A percentile compares a stretch with the other conserved stretches of the same genome.
Evolutionary conservation across 2,888 invertebrate species (phyloP).

Genomic region (Watsonalla binaria): DNA sequence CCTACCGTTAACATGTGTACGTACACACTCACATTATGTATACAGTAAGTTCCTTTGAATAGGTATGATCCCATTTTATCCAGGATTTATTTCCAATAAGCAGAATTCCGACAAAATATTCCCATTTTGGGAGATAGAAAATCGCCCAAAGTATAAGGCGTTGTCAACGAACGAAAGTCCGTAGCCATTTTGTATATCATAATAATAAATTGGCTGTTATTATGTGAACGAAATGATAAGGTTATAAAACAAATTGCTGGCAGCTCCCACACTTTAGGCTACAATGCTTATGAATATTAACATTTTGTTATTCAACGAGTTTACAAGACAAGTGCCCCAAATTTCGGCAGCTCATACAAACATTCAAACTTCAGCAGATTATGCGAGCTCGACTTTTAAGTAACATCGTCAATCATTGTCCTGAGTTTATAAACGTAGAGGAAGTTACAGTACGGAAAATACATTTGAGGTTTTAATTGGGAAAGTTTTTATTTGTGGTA

Average conservation of each 20-base stretch:
- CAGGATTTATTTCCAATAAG: constrained; percentile 66
- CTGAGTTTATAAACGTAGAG: neutral
- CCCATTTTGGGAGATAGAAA: constrained; percentile 48
- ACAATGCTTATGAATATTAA: constrained; percentile 32
- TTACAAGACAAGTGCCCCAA: constrained; percentile 21
- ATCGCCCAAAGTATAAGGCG: constrained; percentile 35
- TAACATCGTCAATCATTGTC: neutral
- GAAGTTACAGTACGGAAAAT: neutral
- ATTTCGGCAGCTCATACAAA: neutral
- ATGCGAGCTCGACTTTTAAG: neutral
- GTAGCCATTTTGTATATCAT: constrained; percentile 31
- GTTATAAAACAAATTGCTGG: constrained; percentile 39
- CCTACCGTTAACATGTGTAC: constrained; percentile 6
- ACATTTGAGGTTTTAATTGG: neutral
- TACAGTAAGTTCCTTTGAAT: constrained; percentile 30
- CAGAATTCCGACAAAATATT: constrained; percentile 52
- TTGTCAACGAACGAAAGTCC: constrained; percentile 36
- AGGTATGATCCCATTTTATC: constrained; percentile 60
- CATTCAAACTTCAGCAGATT: neutral
- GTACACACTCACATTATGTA: constrained; percentile 8
- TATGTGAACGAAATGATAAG: constrained; percentile 34
- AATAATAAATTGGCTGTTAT: constrained; percentile 41
- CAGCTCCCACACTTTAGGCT: constrained; percentile 26
- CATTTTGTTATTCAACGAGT: constrained; percentile 23
- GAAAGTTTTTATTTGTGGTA: neutral